Evolutionary conservation across 2,888 invertebrate species (phyloP).

Genomic region (Rhagophthalmus giganteus): DNA sequence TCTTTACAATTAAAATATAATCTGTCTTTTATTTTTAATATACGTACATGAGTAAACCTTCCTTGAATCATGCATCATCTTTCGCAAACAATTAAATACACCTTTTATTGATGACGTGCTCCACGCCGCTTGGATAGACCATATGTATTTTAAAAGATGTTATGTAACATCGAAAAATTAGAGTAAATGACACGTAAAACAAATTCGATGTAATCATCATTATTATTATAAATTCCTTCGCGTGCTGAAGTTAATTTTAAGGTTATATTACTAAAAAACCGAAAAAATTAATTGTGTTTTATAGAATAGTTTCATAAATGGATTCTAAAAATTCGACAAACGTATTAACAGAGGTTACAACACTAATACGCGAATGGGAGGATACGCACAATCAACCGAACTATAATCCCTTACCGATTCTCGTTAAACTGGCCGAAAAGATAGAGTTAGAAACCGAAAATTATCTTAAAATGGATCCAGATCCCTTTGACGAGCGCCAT

Average conservation of each 20-base stretch:
- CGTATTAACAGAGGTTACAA: slow-evolving; percentile 50
- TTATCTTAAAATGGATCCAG: slow-evolving; percentile 95
- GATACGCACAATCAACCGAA: slow-evolving; percentile 71
- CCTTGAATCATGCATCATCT: too few relatives aligned
- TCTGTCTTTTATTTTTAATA: too few relatives aligned
- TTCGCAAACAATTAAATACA: too few relatives aligned
- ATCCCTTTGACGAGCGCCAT: slow-evolving; percentile 97
- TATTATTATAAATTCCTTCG: background rate
- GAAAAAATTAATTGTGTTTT: background rate
- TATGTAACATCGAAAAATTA: too few relatives aligned
- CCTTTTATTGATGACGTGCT: too few relatives aligned
- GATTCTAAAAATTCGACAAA: slow-evolving; percentile 21
- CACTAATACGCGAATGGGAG: slow-evolving; percentile 74
- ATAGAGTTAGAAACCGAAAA: slow-evolving; percentile 92
- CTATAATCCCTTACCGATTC: slow-evolving; percentile 78
- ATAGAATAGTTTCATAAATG: slow-evolving; percentile 6
- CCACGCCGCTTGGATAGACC: too few relatives aligned
- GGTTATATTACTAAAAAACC: slow-evolving; percentile 5
- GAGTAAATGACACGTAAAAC: background rate
- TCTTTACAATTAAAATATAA: too few relatives aligned
- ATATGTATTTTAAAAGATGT: too few relatives aligned
- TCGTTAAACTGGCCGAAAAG: slow-evolving; percentile 81
- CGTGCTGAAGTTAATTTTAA: slow-evolving; percentile 5
- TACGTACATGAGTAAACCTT: too few relatives aligned
- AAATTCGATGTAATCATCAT: background rate